These are phyloP conservation scores for Macrophya annulata DNA, from an alignment of 2,888 invertebrate species.

Conservation along the genomic window DNA sequence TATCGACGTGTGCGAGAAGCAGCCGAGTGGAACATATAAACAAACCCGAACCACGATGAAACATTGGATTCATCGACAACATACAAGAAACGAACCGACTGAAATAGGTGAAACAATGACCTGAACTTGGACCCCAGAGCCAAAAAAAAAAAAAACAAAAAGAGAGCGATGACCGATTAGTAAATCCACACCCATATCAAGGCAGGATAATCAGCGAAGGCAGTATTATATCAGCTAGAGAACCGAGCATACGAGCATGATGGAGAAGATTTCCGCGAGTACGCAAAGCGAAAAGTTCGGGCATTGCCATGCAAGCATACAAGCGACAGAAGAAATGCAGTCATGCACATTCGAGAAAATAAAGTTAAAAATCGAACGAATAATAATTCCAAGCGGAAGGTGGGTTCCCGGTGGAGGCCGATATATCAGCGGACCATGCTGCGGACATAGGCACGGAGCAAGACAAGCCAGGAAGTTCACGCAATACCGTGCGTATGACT, in stretches of 20 bases:
- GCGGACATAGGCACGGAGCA: neutral
- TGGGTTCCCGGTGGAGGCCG: neutral
- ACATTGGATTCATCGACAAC: neutral
- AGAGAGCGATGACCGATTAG: neutral
- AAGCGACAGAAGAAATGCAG: conserved; percentile 1
- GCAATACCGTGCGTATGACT: conserved; percentile 78
- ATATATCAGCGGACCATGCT: neutral
- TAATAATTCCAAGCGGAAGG: neutral
- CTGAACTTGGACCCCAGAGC: neutral
- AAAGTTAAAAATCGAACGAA: neutral
- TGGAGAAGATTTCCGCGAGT: too few species aligned
- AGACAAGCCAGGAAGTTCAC: conserved; percentile 77
- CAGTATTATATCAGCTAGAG: neutral
- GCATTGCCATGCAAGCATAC: neutral
- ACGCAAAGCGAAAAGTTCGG: conserved; percentile 9
- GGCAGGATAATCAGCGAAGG: neutral
- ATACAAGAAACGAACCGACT: neutral
- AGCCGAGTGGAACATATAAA: neutral
- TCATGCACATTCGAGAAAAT: neutral
- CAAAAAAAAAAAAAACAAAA: too few species aligned
- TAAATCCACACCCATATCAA: neutral
- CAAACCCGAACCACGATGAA: neutral
- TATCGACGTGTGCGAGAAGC: neutral
- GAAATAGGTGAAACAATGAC: neutral
- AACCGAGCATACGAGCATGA: neutral